phyloP scores from a whole-genome alignment of 2,797 vertebrate species.

The Vultur gryphus region DNA sequence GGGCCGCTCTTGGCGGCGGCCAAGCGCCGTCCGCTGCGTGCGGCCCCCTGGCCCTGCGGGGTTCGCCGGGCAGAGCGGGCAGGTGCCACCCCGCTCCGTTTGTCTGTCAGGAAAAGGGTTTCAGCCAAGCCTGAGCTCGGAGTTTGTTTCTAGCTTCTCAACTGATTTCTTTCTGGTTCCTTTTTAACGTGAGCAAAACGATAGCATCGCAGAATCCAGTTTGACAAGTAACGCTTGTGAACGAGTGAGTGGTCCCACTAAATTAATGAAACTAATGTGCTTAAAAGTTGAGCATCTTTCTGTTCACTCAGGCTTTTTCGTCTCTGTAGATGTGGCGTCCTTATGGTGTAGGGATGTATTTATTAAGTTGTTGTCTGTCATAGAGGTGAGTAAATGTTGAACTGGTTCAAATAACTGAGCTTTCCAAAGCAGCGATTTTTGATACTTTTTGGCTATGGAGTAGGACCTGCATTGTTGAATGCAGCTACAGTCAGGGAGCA shows the following conservation, averaged over 20 bases:
- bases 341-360: too few species aligned
- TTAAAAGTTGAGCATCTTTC: background rate
- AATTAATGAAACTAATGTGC: accelerated
- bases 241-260: accelerated
- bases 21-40: too few species aligned
- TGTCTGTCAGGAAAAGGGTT: background rate
- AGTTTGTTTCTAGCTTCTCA: background rate
- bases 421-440: background rate
- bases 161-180: accelerated
- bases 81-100: background rate
- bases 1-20: background rate
- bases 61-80: background rate
- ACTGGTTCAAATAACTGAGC: background rate
- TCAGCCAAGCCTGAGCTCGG: background rate
- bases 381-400: background rate
- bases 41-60: too few species aligned
- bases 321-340: background rate
- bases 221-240: background rate
- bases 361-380: background rate
- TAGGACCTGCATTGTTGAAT: background rate
- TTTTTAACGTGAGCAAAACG: accelerated
- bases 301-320: background rate
- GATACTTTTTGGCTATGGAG: background rate
- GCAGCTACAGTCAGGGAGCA: background rate
- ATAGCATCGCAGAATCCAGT: accelerated